These are phyloP conservation scores for Ennomos fuscantarius DNA, from an alignment of 2,888 invertebrate genomes.

Conservation along the genomic window DNA sequence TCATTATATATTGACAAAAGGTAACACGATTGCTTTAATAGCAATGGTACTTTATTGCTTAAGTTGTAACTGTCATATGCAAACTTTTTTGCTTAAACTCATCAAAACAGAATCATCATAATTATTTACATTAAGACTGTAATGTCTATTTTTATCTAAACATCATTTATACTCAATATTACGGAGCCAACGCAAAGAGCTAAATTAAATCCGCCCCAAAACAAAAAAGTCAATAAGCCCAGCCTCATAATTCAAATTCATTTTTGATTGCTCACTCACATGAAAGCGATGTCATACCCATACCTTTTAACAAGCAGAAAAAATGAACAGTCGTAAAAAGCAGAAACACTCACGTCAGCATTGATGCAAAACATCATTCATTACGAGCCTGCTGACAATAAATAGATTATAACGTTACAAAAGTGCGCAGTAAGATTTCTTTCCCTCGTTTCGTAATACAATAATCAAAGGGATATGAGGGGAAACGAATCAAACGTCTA, in stretches of 20 bases:
- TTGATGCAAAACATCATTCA: slow-evolving; percentile 78
- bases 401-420: slow-evolving; percentile 79
- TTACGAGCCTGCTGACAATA: slow-evolving; percentile 75
- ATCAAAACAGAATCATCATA: no score
- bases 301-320: slow-evolving; percentile 65
- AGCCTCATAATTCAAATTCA: slow-evolving; percentile 56
- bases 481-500: slow-evolving; percentile 73
- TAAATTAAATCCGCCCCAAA: slow-evolving; percentile 41
- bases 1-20: no score
- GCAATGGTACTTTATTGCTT: no score
- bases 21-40: no score
- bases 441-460: slow-evolving; percentile 77
- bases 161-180: slow-evolving; percentile 21
- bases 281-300: slow-evolving; percentile 63
- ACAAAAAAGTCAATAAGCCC: slow-evolving; percentile 50
- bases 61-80: no score
- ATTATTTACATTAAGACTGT: no score
- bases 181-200: slow-evolving; percentile 1
- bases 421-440: slow-evolving; percentile 73
- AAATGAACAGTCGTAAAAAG: slow-evolving; percentile 49
- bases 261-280: slow-evolving; percentile 68
- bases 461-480: slow-evolving; percentile 83
- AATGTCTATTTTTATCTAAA: neutral
- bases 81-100: no score
- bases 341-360: slow-evolving; percentile 68